A percentile compares a stretch with the other conserved stretches of the same genome.
phyloP scores from a whole-genome alignment of 2,888 invertebrate species.

The Digitonthophagus gazella region DNA sequence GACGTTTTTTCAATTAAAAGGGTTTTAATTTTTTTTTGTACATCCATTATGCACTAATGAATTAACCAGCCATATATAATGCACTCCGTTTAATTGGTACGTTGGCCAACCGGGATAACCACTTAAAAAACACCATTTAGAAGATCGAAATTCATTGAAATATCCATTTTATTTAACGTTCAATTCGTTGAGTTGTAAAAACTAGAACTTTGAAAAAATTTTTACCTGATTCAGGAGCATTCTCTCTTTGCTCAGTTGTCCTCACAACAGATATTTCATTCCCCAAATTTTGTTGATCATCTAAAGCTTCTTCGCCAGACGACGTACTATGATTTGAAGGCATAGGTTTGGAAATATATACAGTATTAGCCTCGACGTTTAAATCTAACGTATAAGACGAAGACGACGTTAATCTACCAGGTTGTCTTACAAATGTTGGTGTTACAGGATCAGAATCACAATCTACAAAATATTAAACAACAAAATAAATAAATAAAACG shows the following conservation, averaged over 20 bases:
- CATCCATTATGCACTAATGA: too few relatives aligned
- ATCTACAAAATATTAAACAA: constrained; percentile 43
- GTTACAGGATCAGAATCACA: constrained; percentile 50
- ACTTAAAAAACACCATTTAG: constrained; percentile 1
- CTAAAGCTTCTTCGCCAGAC: constrained; percentile 30
- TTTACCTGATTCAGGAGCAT: constrained; percentile 48
- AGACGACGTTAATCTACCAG: constrained; percentile 45
- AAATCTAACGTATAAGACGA: constrained; percentile 62
- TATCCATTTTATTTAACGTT: too few relatives aligned
- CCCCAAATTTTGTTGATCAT: constrained; percentile 29
- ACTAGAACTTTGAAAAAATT: too few relatives aligned
- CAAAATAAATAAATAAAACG: constrained; percentile 10
- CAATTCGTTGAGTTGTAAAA: constrained; percentile 20
- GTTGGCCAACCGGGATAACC: too few relatives aligned
- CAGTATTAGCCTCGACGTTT: constrained; percentile 63
- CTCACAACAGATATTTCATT: constrained; percentile 44
- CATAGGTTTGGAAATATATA: constrained; percentile 56
- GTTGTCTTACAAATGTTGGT: constrained; percentile 46
- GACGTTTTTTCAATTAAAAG: too few relatives aligned
- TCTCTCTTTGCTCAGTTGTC: constrained; percentile 52
- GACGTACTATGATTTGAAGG: constrained; percentile 35
- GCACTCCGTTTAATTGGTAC: too few relatives aligned
- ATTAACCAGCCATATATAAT: too few relatives aligned
- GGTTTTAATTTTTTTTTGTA: too few relatives aligned
- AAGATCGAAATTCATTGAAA: too few relatives aligned